Evolutionary conservation across 2,113 vertebrate species (phyloP), one percentile per base, ranked within the genome.

Genomic region (Barnardius zonarius): DNA sequence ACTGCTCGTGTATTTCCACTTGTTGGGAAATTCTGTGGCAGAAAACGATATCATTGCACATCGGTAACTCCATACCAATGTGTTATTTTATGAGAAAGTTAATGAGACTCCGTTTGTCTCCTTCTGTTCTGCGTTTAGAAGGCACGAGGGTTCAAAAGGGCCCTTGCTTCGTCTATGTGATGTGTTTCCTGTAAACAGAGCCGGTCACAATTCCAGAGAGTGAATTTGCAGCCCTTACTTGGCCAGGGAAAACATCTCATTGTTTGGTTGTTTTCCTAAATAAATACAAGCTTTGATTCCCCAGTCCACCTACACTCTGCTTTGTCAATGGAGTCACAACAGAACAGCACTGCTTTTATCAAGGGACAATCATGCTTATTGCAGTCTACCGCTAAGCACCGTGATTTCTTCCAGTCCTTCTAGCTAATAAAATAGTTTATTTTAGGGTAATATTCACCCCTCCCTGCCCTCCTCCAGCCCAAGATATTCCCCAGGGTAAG

Each of bases 261-360:
- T 0, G 0, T 82, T 81, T 3, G 1, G n/a, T 52, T 77, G 10
- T 55, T 91, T 78, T 90, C 68, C 79, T 73, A 87, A 91, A 79
- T 59, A 92, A 95, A 83, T 11, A 24, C 54, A 55, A 92, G 41
- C 17, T 73, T 95, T 91, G 62, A 67, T 88, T 91, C 83, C 44
- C 28, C 41, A 69, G 28, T 25, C 78, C 63, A 73, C 82, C 92
- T 69, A 93, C 78, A 13, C 75, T 68, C 31, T 41, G 31, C 70
- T 95, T 68, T 77, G 62, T 69, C 63, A 80, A 48, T 76, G 78
- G 54, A 85, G 17, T 52, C 78, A 77, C 41, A 83, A 69, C 35
- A 76, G 69, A 91, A 27, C 7, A 67, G 44, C 30, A 13, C 8
- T 25, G 19, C 12, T 33, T 81, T 93, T 46, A 70, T 44, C 57